Conservation (phyloP, 2,888 invertebrate species). For the Mamestra brassicae region DNA sequence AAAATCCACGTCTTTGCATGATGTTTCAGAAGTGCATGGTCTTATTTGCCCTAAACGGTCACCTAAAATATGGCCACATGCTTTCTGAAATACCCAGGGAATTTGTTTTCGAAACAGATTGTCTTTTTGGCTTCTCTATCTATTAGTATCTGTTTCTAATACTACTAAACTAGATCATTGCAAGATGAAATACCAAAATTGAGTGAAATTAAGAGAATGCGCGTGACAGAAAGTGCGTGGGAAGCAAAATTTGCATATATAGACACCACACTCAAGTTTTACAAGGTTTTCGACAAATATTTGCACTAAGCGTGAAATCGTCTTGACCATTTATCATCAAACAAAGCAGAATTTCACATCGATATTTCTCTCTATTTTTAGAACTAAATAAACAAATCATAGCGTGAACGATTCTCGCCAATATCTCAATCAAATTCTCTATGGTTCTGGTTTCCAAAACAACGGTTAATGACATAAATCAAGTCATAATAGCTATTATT, state of each 20-base stretch:
- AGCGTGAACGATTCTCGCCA: neutral
- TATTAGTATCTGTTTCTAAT: no score
- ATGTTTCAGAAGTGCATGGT: no score
- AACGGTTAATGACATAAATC: constrained; percentile 43
- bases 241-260: neutral
- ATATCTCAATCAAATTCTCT: constrained; percentile 31
- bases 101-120: no score
- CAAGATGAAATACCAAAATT: neutral
- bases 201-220: neutral
- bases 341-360: neutral
- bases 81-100: no score
- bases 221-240: constrained; percentile 9
- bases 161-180: no score
- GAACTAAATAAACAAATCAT: constrained; percentile 30
- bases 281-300: constrained; percentile 1
- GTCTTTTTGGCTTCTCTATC: no score
- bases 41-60: no score
- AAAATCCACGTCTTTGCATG: neutral
- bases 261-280: neutral
- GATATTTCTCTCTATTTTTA: constrained; percentile 14
- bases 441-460: constrained; percentile 8
- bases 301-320: neutral
- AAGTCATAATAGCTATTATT: constrained; percentile 30
- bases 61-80: no score
- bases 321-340: neutral